A percentile compares a stretch with the other conserved stretches of the same genome.
Evolutionary conservation across 2,888 invertebrate genomes (phyloP).

Genomic region (Zele albiditarsus): DNA sequence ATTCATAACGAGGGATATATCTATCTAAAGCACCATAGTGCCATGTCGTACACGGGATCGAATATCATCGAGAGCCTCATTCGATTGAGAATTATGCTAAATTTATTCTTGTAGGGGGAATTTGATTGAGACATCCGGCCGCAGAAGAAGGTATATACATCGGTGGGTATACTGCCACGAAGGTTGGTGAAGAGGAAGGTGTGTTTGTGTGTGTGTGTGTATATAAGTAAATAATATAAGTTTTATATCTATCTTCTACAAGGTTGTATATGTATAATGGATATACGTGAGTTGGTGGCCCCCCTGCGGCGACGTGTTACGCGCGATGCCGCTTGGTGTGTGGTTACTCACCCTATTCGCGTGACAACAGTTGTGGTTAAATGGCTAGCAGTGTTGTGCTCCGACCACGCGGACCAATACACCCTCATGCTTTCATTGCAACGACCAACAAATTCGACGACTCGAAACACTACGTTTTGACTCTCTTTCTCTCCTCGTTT

Average conservation of each 20-base stretch:
- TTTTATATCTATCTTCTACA: background rate
- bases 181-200: background rate
- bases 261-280: constrained; percentile 26
- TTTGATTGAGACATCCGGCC: constrained; percentile 30
- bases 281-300: constrained; percentile 11
- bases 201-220: constrained; percentile 20
- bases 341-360: constrained; percentile 65
- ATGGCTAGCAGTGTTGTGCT: constrained; percentile 60
- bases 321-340: constrained; percentile 28
- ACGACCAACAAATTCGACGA: constrained; percentile 39
- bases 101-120: constrained; percentile 27
- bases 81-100: constrained; percentile 36
- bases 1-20: background rate
- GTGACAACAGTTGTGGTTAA: constrained; percentile 72
- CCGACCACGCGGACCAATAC: constrained; percentile 34
- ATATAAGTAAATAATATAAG: background rate
- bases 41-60: constrained; percentile 33
- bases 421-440: constrained; percentile 36
- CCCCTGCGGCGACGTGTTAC: constrained; percentile 35
- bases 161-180: background rate
- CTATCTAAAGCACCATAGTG: background rate
- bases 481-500: constrained; percentile 20
- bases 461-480: constrained; percentile 33
- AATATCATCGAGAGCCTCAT: constrained; percentile 31
- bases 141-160: background rate